These are phyloP conservation scores for Apotomis capreana DNA, from an alignment of 2,888 invertebrate genomes.

Conservation along the genomic window DNA sequence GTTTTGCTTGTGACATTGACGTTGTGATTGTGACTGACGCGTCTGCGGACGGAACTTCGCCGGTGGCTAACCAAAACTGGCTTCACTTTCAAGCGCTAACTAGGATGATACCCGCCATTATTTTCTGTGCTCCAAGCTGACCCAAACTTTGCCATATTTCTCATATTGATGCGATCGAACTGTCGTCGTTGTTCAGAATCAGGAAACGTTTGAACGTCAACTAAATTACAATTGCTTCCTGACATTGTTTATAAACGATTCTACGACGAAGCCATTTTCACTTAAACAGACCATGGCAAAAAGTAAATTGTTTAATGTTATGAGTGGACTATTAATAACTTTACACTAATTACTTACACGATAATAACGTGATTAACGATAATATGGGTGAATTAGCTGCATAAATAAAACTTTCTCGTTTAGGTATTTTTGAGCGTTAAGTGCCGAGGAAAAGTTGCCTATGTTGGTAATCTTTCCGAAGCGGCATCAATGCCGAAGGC, in stretches of 20 bases:
- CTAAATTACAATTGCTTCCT: conserved; percentile 64
- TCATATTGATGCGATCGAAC: conserved; percentile 4
- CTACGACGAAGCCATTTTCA: conserved; percentile 54
- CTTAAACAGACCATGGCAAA: conserved; percentile 41
- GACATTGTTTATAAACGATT: conserved; percentile 61
- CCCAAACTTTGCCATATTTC: conserved; percentile 1
- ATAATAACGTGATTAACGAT: conserved; percentile 4
- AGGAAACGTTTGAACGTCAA: conserved; percentile 53
- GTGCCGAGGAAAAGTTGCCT: neutral
- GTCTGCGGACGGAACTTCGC: too few species aligned
- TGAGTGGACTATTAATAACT: conserved; percentile 30
- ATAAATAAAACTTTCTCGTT: conserved; percentile 3
- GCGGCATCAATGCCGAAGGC: conserved; percentile 22
- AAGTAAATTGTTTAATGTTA: conserved; percentile 38
- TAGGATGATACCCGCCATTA: neutral
- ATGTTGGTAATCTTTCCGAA: conserved; percentile 13
- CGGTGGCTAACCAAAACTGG: too few species aligned
- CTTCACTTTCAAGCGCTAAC: too few species aligned
- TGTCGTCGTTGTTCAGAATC: conserved; percentile 22
- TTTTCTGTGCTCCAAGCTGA: neutral
- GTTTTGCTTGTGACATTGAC: too few species aligned
- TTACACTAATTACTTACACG: conserved; percentile 22
- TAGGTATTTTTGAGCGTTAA: neutral
- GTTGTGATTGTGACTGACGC: too few species aligned
- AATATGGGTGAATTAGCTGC: conserved; percentile 9